Conservation (phyloP, 53 echinoderm and acorn worm species). For the Zoroaster sp. region DNA sequence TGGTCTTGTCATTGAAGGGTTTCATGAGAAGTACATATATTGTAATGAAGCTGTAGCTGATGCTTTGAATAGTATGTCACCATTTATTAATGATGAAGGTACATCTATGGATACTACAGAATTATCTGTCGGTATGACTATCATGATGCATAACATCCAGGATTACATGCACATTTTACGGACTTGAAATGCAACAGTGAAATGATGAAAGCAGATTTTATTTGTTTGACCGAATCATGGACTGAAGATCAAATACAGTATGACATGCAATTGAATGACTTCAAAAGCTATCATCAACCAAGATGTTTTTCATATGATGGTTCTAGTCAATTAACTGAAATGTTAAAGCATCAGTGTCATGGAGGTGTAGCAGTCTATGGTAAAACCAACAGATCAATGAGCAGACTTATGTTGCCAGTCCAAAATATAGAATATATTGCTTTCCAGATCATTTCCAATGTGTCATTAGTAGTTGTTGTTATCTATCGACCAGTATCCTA, state of each 20-base stretch:
- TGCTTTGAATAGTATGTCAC: constrained; percentile 7
- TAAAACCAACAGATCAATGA: not conserved
- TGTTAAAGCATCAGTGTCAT: not conserved
- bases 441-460: not conserved
- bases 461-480: not conserved
- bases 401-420: not conserved
- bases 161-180: constrained; percentile 38
- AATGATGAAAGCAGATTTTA: constrained; percentile 25
- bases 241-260: not conserved
- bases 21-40: no score
- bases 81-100: not conserved
- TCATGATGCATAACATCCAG: constrained; percentile 53
- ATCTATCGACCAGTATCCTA: not conserved
- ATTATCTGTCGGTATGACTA: not conserved
- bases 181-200: constrained; percentile 24
- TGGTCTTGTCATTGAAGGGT: no score
- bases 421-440: not conserved
- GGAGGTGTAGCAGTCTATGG: constrained; percentile 5
- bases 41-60: constrained; percentile 20
- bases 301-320: not conserved
- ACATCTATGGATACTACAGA: not conserved
- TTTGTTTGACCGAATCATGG: constrained; percentile 59
- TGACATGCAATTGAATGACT: not conserved
- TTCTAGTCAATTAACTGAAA: not conserved
- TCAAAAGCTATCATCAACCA: constrained; percentile 1